Base-by-base conservation (phyloP, 1,140 invertebrate species). In the Chironomus striatipennis region DNA sequence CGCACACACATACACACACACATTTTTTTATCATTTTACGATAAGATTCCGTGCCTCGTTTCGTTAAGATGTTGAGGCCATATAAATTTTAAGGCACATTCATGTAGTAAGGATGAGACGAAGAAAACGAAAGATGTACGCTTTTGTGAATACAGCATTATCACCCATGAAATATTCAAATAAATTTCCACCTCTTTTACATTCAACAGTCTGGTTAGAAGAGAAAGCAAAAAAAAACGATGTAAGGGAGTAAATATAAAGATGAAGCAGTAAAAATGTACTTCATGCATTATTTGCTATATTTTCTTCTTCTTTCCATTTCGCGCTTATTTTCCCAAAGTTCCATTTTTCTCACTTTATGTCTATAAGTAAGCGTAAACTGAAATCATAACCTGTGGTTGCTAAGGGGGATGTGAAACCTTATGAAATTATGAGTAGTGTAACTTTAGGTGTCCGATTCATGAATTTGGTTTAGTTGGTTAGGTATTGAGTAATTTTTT, bases 1-100 rank as follows among this genome's bases (percentile, higher is more conserved):
- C n/a, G 24, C 5, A 34, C 24, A 34, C 24, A 34, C 24, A 34
- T 5, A 34, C 5, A 5, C 24, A 34, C 24, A 34, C 10, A 15
- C 12, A 15, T 57, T n/a, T 57, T 57, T 57, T 57, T 57, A 57
- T 57, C 47, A 57, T 57, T 57, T 57, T 57, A 57, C 47, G 47
- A 57, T 57, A 57, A 57, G 47, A 57, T 15, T 57, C 47, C 12
- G 47, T 57, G 47, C 47, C n/a, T 57, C 47, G 47, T 15, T 57
- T 12, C 47, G 47, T n/a, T 57, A 57, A 57, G 12, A 57, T 57
- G 47, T 57, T 57, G 47, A 57, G 12, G 47, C 12, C n/a, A 57
- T 57, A 57, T 57, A 57, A 57, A 57, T 57, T 57, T 57, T 57
- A 57, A 57, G 47, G 47, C 47, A 57, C 47, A n/a, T n/a, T 57